Evolutionary conservation across 2,888 invertebrate genomes (phyloP).

Genomic region (Ochropacha duplaris): DNA sequence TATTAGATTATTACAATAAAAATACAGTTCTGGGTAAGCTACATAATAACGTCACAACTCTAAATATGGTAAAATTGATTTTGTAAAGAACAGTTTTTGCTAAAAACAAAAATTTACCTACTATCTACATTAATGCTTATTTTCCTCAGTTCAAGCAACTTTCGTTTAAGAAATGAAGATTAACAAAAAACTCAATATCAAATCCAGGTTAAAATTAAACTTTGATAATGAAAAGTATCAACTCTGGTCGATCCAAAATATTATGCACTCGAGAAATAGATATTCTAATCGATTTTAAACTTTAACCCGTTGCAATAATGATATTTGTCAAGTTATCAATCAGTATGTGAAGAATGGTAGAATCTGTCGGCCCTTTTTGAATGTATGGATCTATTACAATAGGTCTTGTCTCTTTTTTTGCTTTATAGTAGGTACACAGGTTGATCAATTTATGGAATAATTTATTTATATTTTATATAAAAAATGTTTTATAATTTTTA

Average conservation of each 20-base stretch:
- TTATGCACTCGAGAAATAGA: constrained; percentile 10
- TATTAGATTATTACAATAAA: too few relatives aligned
- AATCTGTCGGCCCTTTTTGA: constrained; percentile 60
- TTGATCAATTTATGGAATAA: constrained; percentile 29
- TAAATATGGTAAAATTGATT: neutral
- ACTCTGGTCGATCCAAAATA: constrained; percentile 20
- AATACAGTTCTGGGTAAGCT: neutral
- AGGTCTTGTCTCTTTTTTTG: constrained; percentile 56
- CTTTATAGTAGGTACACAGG: constrained; percentile 42
- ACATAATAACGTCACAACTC: neutral
- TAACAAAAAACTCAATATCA: constrained; percentile 38
- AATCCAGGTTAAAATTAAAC: constrained; percentile 37
- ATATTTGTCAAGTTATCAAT: constrained; percentile 15
- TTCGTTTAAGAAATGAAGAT: neutral
- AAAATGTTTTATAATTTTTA: neutral
- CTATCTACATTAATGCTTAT: neutral
- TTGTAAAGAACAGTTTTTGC: neutral
- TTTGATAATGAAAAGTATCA: constrained; percentile 9
- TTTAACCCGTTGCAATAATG: constrained; percentile 36
- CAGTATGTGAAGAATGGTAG: constrained; percentile 18
- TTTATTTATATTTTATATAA: too few relatives aligned
- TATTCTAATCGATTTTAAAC: constrained; percentile 34
- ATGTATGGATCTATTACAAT: constrained; percentile 74
- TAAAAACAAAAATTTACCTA: neutral
- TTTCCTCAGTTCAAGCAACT: neutral